Percentiles rank a stretch among this genome's conserved stretches.
phyloP scores from a whole-genome alignment of 2,888 invertebrate species.

The Altica lythri region DNA sequence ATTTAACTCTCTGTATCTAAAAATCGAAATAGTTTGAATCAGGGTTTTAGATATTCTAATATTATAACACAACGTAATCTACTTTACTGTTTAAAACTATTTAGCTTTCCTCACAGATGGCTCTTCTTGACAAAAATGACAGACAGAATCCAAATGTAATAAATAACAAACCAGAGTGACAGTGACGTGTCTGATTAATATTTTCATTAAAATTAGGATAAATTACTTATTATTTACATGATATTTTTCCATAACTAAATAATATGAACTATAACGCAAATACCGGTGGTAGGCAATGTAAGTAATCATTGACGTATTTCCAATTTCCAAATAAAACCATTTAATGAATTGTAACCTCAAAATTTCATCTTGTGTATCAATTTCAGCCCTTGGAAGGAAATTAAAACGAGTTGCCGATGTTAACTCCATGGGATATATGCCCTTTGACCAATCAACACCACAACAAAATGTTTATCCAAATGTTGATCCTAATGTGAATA shows the following conservation, averaged over 20 bases:
- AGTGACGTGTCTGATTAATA: constrained; percentile 19
- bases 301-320: too few relatives aligned
- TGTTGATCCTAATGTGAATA: constrained; percentile 33
- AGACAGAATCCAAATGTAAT: constrained; percentile 3
- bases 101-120: too few relatives aligned
- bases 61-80: too few relatives aligned
- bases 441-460: constrained; percentile 43
- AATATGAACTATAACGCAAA: constrained; percentile 56
- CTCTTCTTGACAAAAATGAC: too few relatives aligned
- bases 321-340: constrained; percentile 27
- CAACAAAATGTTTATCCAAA: constrained; percentile 44
- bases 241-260: constrained; percentile 4
- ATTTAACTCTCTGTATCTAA: too few relatives aligned
- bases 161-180: too few relatives aligned
- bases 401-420: constrained; percentile 72
- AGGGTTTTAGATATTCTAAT: too few relatives aligned
- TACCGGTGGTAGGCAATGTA: constrained; percentile 52
- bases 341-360: constrained; percentile 29
- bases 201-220: constrained; percentile 15
- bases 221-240: constrained; percentile 13
- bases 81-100: too few relatives aligned
- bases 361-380: constrained; percentile 11
- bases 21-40: too few relatives aligned
- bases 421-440: constrained; percentile 66
- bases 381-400: constrained; percentile 59